Evolutionary conservation across 2,888 invertebrate genomes (phyloP).

Genomic region (Spicauda simplicius): DNA sequence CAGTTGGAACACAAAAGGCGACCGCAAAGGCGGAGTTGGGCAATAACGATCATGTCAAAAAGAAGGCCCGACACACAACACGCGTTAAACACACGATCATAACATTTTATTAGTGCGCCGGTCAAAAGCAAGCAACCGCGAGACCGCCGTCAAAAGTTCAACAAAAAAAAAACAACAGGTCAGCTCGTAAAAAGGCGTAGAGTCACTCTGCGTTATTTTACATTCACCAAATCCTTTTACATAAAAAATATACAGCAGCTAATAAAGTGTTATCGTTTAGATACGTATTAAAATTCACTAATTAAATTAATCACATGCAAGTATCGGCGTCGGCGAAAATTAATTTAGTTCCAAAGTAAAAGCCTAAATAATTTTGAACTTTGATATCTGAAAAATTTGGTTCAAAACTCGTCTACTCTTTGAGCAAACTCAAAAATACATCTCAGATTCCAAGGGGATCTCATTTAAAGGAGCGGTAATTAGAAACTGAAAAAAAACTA

Average conservation of each 20-base stretch:
- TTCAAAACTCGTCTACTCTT: slow-evolving; percentile 23
- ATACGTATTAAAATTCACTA: slow-evolving; percentile 27
- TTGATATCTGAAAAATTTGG: slow-evolving; percentile 25
- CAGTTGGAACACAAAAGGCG: slow-evolving; percentile 75
- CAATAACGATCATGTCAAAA: slow-evolving; percentile 83
- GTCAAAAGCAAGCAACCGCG: slow-evolving; percentile 83
- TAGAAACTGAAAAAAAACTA: slow-evolving; percentile 51
- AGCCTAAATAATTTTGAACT: slow-evolving; percentile 27
- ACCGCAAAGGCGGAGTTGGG: slow-evolving; percentile 78
- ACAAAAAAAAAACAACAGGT: slow-evolving; percentile 78
- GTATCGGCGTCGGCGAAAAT: slow-evolving; percentile 27
- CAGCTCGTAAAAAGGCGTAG: slow-evolving; percentile 79
- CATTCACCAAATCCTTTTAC: slow-evolving; percentile 36
- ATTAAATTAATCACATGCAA: slow-evolving; percentile 35
- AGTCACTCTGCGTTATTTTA: slow-evolving; percentile 65
- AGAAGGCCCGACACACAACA: slow-evolving; percentile 81
- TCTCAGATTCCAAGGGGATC: slow-evolving; percentile 43
- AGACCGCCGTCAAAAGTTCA: slow-evolving; percentile 77
- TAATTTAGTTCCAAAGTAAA: slow-evolving; percentile 16
- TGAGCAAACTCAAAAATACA: slow-evolving; percentile 34
- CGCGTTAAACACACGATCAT: slow-evolving; percentile 84
- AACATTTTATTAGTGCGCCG: slow-evolving; percentile 84
- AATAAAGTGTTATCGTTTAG: slow-evolving; percentile 29
- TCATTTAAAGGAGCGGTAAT: slow-evolving; percentile 52
- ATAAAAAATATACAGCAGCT: slow-evolving; percentile 35